Conservation (phyloP, 1,140 invertebrate species). For the Ceratosolen solmsi region DNA sequence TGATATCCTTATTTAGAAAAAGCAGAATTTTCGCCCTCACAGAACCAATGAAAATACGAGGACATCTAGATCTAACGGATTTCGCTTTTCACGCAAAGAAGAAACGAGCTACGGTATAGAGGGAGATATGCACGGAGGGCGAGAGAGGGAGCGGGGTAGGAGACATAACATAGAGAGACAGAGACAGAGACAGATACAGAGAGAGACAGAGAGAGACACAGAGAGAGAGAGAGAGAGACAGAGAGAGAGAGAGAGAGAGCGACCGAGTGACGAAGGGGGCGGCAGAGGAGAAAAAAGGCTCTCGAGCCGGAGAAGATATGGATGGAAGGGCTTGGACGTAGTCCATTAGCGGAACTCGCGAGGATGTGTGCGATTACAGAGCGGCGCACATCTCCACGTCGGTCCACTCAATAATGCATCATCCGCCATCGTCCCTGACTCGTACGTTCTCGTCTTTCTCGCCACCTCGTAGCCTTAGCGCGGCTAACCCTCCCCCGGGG, state of each 20-base stretch:
- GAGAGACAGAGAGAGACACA: neutral
- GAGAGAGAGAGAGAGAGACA: neutral
- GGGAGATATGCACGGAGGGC: neutral
- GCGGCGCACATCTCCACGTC: conserved; percentile 24
- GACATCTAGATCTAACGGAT: conserved; percentile 50
- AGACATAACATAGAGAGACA: neutral
- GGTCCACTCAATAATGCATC: conserved; percentile 69
- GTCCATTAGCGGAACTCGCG: conserved; percentile 64
- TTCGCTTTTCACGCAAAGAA: conserved; percentile 11
- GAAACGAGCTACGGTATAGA: neutral
- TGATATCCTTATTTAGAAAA: conserved; percentile 30
- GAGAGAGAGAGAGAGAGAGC: conserved; percentile 14
- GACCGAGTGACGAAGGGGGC: conserved; percentile 23
- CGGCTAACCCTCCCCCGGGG: neutral
- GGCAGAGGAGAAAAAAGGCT: conserved; percentile 52
- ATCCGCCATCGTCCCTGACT: conserved; percentile 55
- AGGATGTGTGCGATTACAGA: conserved; percentile 66
- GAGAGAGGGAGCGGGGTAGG: neutral
- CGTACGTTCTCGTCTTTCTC: neutral
- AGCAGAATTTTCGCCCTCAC: conserved; percentile 28
- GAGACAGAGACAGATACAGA: neutral
- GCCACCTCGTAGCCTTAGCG: conserved; percentile 17
- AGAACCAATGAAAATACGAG: conserved; percentile 65
- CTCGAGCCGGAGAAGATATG: conserved; percentile 54
- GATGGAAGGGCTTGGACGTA: conserved; percentile 54